Base-by-base conservation (phyloP, 2,888 invertebrate species). In the Reticulitermes lucifugus region DNA sequence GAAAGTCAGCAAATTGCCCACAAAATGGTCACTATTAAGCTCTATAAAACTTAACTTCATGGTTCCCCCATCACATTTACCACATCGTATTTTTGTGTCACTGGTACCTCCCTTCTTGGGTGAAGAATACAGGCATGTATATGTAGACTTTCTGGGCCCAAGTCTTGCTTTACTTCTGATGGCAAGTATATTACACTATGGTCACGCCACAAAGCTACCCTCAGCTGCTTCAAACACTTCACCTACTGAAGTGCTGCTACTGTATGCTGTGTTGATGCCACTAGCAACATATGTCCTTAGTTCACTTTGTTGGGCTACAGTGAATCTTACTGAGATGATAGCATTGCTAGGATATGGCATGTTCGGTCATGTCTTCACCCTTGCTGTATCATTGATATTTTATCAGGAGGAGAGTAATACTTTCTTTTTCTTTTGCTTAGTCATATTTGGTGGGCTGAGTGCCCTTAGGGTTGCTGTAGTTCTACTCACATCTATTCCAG, bases 111-210 rank as follows among this genome's bases (percentile, higher is more conserved):
- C 92, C 0, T 85, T 90, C 75, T 51, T 79, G 18, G 88, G 88
- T 2, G 88, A 89, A 83, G 89, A 88, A 84, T 90, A 89, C 87
- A 88, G 89, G 85, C 89, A 89, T 88, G 89, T 91, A 29, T 89
- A 90, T 88, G 89, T 91, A 18, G 92, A 92, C 88, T 88, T 92
- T n/a, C 84, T 91, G 79, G 92, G 92, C 4, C 92, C 92, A 22
- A 84, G 89, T 29, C 85, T 92, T 85, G 91, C 90, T 5, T 86
- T 91, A 46, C 77, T 91, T 59, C 83, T 90, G n/a, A 88, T 92
- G 79, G 88, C 88, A 60, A 88, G 87, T 0, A 88, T 92, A 51
- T 88, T 92, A 43, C 89, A 90, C 85, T 91, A 90, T 87, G 91
- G 91, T 18, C 90, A 91, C 87, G 88, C 89, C 18, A 88, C 89